Base-by-base conservation (phyloP, 2,113 vertebrate genomes). In the Tychaedon coryphoeus region DNA sequence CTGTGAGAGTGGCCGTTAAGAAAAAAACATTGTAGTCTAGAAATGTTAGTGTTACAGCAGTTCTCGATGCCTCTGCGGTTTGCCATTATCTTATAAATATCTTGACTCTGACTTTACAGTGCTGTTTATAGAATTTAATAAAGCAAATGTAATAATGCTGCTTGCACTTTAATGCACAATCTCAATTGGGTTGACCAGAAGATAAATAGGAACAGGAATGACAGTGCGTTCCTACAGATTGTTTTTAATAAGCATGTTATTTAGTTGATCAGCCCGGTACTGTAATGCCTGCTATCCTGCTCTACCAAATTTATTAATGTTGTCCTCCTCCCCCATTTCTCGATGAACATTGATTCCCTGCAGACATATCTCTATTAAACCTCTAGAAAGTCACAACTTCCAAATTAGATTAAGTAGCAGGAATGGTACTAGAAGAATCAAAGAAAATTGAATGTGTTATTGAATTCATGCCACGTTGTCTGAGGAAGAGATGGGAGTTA, bases 181-280 rank as follows among this genome's bases (percentile, higher is more conserved):
- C 93, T 97, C 93, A 97, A 85, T 97, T 97, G 97, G 92, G 95
- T 94, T 97, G 95, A 96, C 97, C 97, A 89, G 92, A 96, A 97
- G 96, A 97, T 97, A 98, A 98, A 96, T 97, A 97, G 94, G 96
- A 97, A 96, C 88, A 96, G 96, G 86, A 97, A 95, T 97, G 96
- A 97, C 95, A 95, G 82, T 93, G 70, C 74, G 61, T 93, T 97
- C 96, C 84, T 96, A 77, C 85, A 91, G 96, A 97, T 98, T 97
- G 96, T 98, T 97, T 98, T 97, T 98, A 97, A 96, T 97, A 95
- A 97, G 96, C 95, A 81, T 97, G 95, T 97, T 97, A 96, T 97
- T 98, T 98, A 97, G 96, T 95, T 97, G 86, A 97, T 98, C 96
- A 92, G 82, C 74, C 53, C 13, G 3, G 92, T 97, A 78, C 95